Conservation (phyloP, 2,888 invertebrate species). For the Cheilosia impressa region DNA sequence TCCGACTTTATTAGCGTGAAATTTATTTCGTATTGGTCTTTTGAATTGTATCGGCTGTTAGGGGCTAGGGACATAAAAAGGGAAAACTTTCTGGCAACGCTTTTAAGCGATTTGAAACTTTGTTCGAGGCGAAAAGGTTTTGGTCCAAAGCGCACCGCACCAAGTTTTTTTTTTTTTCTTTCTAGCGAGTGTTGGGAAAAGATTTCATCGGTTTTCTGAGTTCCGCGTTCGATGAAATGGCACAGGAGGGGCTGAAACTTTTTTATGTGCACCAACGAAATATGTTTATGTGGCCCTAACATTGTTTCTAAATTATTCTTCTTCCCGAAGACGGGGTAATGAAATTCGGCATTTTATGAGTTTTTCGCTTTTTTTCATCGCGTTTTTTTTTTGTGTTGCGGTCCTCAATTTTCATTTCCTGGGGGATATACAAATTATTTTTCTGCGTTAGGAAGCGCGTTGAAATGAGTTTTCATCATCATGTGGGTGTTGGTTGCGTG, state of each 20-base stretch:
- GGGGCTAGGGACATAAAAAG: constrained; percentile 15
- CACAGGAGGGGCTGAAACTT: constrained; percentile 18
- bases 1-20: constrained; percentile 52
- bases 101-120: constrained; percentile 61
- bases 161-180: too few species aligned
- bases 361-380: neutral
- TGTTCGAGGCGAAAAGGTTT: constrained; percentile 34
- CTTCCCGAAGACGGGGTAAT: constrained; percentile 59
- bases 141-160: neutral
- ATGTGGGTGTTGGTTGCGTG: constrained; percentile 22
- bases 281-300: constrained; percentile 68
- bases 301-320: constrained; percentile 66
- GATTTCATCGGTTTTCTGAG: constrained; percentile 28
- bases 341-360: constrained; percentile 69
- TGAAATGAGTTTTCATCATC: constrained; percentile 52
- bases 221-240: constrained; percentile 13
- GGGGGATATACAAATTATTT: constrained; percentile 58
- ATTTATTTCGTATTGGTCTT: constrained; percentile 48
- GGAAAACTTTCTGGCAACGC: constrained; percentile 40
- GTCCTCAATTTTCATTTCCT: neutral
- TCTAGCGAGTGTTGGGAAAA: neutral
- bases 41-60: neutral
- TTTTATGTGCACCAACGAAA: constrained; percentile 39
- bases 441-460: constrained; percentile 32
- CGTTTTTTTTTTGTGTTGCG: neutral